Evolutionary conservation across 2,113 vertebrate species (phyloP).

Genomic region (Brevimyrus niger): DNA sequence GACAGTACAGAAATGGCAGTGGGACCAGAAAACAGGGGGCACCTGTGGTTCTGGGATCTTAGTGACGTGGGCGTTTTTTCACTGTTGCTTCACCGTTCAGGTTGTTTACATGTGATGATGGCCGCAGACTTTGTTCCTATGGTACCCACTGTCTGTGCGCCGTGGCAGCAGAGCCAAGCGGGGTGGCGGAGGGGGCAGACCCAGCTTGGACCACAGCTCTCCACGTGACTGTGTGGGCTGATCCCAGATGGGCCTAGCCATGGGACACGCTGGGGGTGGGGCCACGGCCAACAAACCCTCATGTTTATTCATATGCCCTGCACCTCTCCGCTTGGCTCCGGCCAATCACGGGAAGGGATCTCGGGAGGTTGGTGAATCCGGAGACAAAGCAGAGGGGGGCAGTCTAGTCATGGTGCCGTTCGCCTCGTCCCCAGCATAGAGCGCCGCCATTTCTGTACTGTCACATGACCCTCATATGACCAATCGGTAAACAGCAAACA

Average conservation of each 20-base stretch:
- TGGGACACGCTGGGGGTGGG: not conserved
- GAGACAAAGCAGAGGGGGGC: not conserved
- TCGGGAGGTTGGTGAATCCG: not conserved
- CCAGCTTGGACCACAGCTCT: not conserved
- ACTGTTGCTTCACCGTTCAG: not conserved
- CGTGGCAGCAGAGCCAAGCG: not conserved
- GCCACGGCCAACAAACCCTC: not conserved
- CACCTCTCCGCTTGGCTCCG: not conserved
- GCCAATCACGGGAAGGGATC: not conserved
- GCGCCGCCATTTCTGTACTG: not conserved
- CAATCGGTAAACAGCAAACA: not conserved
- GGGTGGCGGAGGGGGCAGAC: not conserved
- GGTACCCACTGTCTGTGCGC: not conserved
- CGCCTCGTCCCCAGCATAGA: not conserved
- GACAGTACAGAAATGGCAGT: too few relatives aligned
- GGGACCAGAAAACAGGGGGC: not conserved
- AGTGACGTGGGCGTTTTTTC: not conserved
- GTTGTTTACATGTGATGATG: not conserved
- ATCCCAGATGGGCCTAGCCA: not conserved
- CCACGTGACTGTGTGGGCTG: not conserved
- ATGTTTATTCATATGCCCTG: not conserved
- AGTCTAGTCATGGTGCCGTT: not conserved
- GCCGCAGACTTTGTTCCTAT: not conserved
- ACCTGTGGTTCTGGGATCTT: not conserved
- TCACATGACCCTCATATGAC: not conserved